Evolutionary conservation across 2,888 invertebrate species (phyloP), one percentile per base, ranked within the genome.

Genomic region (Pandemis cinnamomeana): DNA sequence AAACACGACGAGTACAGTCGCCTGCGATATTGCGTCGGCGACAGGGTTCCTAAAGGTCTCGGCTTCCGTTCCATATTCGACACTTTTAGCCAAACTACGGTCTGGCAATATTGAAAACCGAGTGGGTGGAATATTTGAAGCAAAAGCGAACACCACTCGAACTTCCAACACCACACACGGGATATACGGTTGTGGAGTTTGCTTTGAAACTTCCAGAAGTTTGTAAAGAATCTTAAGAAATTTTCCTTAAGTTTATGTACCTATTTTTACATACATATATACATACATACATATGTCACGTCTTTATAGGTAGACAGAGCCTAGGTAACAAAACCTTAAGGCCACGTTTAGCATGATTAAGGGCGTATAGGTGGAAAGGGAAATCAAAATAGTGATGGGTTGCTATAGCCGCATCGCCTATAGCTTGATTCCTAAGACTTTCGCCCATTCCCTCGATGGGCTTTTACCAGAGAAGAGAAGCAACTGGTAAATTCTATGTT

Each of bases 21-120:
- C 66, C 60, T 66, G 70, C 70, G 44, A 86, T 89, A 89, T 88
- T 87, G 84, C 84, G 80, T 79, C 80, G 80, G 82, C 85, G 87
- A 86, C 88, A 87, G 82, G 80, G 61, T 61, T 71, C 61, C 64
- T 71, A 71, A 70, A 70, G 85, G 84, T 84, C 78, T 84, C 86
- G 81, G 86, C 87, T 88, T 89, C 89, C 89, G 87, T 83, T 84
- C 84, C 79, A 87, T 20, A 55, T 55, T 55, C 55, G 55, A 55
- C 55, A 55, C 55, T 55, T 55, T 55, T 55, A 86, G 79, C 84
- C 83, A 86, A 88, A 88, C 83, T 88, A 83, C 79, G 79, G 80
- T 82, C 78, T 82, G 84, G 86, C 89, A 86, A 89, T 87, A 87
- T 87, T 86, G 87, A 84, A 85, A 81, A 81, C 77, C 80, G 80